Percentiles rank a stretch among this genome's conserved stretches.
Conservation (phyloP, 2,797 vertebrate genomes). For the Monodelphis domestica region DNA sequence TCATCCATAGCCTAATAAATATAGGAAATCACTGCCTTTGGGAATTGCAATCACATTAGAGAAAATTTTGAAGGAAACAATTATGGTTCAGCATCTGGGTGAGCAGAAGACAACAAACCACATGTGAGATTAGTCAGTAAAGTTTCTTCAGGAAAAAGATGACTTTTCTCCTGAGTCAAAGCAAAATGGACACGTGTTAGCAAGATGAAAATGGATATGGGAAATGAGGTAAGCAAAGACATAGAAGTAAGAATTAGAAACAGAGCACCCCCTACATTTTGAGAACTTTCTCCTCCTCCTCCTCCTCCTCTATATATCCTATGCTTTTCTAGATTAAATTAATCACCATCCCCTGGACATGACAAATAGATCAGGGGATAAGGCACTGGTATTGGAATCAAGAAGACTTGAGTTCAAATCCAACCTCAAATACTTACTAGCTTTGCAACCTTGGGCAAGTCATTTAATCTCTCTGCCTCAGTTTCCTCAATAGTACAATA, state of each 20-base stretch:
- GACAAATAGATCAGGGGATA: not conserved
- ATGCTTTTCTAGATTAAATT: not conserved
- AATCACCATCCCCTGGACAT: not conserved
- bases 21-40: not conserved
- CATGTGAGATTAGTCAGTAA: not conserved
- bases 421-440: not conserved
- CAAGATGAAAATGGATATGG: not conserved
- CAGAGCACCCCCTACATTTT: not conserved
- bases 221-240: not conserved
- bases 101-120: not conserved
- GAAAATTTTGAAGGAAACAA: not conserved
- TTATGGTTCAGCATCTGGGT: not conserved
- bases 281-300: not conserved
- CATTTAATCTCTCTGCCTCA: not conserved
- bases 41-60: not conserved
- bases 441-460: not conserved
- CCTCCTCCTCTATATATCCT: not conserved
- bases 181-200: not conserved
- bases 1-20: not conserved
- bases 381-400: not conserved
- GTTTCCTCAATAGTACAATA: not conserved
- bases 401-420: not conserved
- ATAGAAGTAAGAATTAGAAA: not conserved
- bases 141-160: not conserved
- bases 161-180: not conserved